These are phyloP conservation scores for Trogon surrucura DNA, from an alignment of 2,113 vertebrate species.

Conservation along the genomic window DNA sequence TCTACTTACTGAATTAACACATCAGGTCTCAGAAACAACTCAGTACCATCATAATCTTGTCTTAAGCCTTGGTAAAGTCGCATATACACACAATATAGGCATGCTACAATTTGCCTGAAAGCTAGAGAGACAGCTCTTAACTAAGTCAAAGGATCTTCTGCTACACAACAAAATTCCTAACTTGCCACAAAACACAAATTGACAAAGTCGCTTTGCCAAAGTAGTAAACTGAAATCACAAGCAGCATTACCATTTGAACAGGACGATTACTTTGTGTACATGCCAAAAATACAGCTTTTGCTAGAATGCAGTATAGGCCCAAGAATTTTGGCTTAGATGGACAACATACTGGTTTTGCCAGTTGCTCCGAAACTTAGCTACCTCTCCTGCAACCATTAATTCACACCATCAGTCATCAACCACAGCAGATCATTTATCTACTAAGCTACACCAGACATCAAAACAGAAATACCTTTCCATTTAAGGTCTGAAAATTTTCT, in stretches of 20 bases:
- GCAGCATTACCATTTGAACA: background rate
- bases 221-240: background rate
- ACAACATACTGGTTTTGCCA: background rate
- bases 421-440: background rate
- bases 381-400: background rate
- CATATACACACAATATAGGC: background rate
- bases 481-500: conserved; percentile 84
- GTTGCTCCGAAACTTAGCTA: background rate
- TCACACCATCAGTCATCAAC: background rate
- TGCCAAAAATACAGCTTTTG: background rate
- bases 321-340: background rate
- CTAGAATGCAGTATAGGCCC: background rate
- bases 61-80: background rate
- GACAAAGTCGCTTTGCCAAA: background rate
- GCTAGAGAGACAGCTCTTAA: background rate
- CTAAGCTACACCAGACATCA: background rate
- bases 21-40: background rate
- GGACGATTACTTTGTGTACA: background rate
- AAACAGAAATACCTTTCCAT: conserved; percentile 86
- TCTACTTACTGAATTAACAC: background rate
- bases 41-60: background rate
- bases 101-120: background rate
- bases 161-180: background rate
- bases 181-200: background rate
- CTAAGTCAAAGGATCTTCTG: background rate